Percentiles rank a stretch among this genome's conserved stretches.
These are phyloP conservation scores for Caloenas nicobarica DNA, from an alignment of 2,113 vertebrate species.

Conservation along the genomic window DNA sequence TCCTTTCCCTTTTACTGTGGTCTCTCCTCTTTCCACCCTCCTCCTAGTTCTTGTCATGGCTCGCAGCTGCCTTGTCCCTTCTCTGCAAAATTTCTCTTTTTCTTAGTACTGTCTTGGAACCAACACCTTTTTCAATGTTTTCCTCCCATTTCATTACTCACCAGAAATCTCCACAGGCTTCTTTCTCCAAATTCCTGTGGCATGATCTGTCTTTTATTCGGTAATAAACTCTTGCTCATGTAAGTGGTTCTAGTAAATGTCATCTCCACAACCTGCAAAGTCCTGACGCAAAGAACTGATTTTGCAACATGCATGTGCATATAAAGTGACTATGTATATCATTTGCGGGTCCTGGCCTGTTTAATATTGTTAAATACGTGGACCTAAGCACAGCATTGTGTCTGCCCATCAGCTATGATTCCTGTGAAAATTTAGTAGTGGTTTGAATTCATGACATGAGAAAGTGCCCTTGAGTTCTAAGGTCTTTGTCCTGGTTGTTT, in stretches of 20 bases:
- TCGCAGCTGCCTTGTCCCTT: background rate
- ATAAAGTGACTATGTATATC: background rate
- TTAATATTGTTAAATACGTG: background rate
- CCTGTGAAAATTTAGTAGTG: background rate
- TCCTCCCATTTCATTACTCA: background rate
- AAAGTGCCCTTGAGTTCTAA: background rate
- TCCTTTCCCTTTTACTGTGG: background rate
- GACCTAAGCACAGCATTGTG: background rate
- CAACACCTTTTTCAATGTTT: background rate
- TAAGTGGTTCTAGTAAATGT: constrained; percentile 53
- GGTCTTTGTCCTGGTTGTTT: background rate
- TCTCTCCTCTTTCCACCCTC: background rate
- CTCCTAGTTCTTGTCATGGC: background rate
- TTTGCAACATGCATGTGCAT: background rate
- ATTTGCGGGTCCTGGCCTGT: background rate
- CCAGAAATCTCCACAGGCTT: background rate
- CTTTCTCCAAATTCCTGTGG: constrained; percentile 7
- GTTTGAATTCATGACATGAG: background rate
- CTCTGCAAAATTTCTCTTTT: background rate
- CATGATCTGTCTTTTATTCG: background rate
- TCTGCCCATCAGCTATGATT: background rate
- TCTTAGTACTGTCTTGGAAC: background rate
- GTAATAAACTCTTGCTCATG: constrained; percentile 27
- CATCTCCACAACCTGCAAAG: background rate
- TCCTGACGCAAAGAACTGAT: background rate